phyloP scores from a whole-genome alignment of 2,113 vertebrate species.

The Chaetops frenatus region DNA sequence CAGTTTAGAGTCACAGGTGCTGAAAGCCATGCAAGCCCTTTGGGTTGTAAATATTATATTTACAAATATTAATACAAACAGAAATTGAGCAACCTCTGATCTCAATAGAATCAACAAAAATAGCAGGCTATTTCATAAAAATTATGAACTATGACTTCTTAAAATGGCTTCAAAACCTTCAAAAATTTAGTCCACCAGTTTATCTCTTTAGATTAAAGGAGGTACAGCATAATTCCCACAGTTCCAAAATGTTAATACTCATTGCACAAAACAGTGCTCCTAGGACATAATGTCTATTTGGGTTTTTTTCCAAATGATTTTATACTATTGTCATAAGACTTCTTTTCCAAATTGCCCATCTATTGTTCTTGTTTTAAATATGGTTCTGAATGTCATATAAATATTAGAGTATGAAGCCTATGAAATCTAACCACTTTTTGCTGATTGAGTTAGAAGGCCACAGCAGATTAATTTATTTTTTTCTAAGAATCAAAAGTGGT shows the following conservation, averaged over 20 bases:
- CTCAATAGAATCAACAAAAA: not conserved
- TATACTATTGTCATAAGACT: not conserved
- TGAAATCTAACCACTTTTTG: not conserved
- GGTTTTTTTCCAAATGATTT: not conserved
- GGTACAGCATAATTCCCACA: not conserved
- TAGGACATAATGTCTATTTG: not conserved
- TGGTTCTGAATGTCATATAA: not conserved
- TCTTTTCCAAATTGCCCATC: not conserved
- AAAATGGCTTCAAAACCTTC: not conserved
- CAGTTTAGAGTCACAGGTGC: not conserved
- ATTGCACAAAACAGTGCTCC: not conserved
- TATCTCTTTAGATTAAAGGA: not conserved
- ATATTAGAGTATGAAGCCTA: not conserved
- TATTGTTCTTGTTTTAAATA: not conserved
- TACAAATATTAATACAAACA: not conserved
- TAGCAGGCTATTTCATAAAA: not conserved
- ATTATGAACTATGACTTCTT: not conserved
- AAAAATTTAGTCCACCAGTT: not conserved
- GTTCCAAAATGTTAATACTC: not conserved
- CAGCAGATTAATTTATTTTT: not conserved
- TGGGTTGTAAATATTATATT: not conserved
- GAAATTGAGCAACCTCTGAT: not conserved
- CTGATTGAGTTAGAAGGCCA: not conserved
- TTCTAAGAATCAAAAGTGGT: not conserved
- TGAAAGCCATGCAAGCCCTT: not conserved